Base-by-base conservation (phyloP, 2,888 invertebrate genomes). In the Parnassius smintheus region DNA sequence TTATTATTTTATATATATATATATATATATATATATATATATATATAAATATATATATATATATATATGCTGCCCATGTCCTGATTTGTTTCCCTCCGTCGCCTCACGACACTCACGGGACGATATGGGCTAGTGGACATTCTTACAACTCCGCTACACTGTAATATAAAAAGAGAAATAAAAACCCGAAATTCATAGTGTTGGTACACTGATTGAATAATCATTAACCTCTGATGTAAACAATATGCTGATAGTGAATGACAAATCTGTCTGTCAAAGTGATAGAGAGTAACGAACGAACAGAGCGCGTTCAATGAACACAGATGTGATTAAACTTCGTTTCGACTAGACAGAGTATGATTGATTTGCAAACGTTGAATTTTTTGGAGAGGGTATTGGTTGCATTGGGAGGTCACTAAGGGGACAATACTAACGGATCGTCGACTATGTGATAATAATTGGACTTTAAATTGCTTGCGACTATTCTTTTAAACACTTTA, bases 321-420 rank as follows among this genome's bases (percentile, higher is more conserved):
- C 56, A 48, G n/a, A 56, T 42, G 56, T 56, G 55, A 61, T 61
- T 61, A 56, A 58, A 45, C 50, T 35, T 35, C 61, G 50, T 13
- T 44, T 50, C 51, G 44, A 35, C 42, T 45, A 45, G 50, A 54
- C 12, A 55, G 13, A 35, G 50, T 56, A 55, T 61, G 61, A 61
- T 61, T 61, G 56, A 61, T 61, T 51, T 22, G 56, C 22, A 50
- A 46, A 50, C 50, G 61, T 50, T 60, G 49, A 54, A 54, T 60
- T 48, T 42, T 22, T 41, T 11, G n/a, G 22, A 42, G 44, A 7
- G 41, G 53, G 12, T n/a, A 18, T 35, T 7, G 18, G 52, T 52
- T n/a, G 12, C 10, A 22, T 11, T 12, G 46, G 1, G 12, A n/a
- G 46, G 46, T 46, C 46, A 7, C 12, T n/a, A n/a, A 12, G 46